phyloP scores from a whole-genome alignment of 2,113 vertebrate genomes.

The Barbus barbus region DNA sequence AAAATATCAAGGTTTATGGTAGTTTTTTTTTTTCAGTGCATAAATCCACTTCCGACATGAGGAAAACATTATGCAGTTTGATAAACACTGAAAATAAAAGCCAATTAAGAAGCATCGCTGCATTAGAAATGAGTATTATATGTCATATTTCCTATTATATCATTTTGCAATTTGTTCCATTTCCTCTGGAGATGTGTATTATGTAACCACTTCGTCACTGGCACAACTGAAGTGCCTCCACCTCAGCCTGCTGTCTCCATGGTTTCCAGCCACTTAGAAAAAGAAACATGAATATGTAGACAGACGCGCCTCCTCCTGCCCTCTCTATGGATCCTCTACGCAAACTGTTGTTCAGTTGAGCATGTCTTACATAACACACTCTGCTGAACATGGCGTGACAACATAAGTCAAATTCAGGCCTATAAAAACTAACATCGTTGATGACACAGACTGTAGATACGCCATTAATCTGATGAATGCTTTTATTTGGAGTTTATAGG shows the following conservation, averaged over 20 bases:
- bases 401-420: neutral
- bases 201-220: neutral
- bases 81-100: neutral
- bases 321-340: neutral
- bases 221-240: neutral
- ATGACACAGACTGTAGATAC: neutral
- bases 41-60: too few species aligned
- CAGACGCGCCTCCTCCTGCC: neutral
- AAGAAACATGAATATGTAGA: neutral
- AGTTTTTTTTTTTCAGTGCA: neutral
- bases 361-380: neutral
- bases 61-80: neutral
- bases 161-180: neutral
- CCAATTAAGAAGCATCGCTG: neutral
- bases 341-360: conserved; percentile 9
- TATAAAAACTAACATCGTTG: neutral
- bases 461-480: neutral
- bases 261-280: conserved; percentile 6
- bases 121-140: neutral
- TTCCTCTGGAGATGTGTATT: neutral
- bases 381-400: neutral
- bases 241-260: neutral
- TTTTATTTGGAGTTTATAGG: neutral
- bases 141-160: neutral
- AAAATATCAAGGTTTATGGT: neutral